A percentile compares a stretch with the other conserved stretches of the same genome.
Conservation (phyloP, 2,797 vertebrate species). For the Siniperca undulata region DNA sequence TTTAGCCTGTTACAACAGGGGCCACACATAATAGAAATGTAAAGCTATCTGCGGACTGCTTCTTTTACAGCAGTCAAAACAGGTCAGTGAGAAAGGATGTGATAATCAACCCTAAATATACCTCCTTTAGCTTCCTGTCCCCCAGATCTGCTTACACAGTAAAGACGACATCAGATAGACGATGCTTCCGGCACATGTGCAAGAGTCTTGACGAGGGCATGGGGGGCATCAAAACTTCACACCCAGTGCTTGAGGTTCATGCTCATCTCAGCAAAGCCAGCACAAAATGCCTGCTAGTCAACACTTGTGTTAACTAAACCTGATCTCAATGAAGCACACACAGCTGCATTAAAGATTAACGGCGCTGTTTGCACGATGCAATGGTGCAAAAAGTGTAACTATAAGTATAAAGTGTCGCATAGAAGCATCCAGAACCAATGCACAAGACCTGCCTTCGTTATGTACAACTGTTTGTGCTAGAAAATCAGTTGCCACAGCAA, state of each 20-base stretch:
- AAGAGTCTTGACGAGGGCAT: conserved; percentile 37
- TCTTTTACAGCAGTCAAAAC: conserved; percentile 58
- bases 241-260: conserved; percentile 7
- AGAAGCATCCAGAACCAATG: conserved; percentile 27
- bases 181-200: conserved; percentile 60
- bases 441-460: conserved; percentile 24
- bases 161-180: conserved; percentile 59
- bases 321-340: conserved; percentile 10
- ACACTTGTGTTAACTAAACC: conserved; percentile 36
- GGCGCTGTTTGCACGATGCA: conserved; percentile 18
- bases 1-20: conserved; percentile 20
- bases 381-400: conserved; percentile 3
- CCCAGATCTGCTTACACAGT: conserved; percentile 76
- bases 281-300: conserved; percentile 32
- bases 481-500: conserved; percentile 64
- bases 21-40: conserved; percentile 6
- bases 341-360: conserved; percentile 14
- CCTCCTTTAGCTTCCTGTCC: conserved; percentile 73
- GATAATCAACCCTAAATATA: conserved; percentile 83
- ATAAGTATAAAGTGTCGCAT: not conserved
- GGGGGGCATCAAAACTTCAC: conserved; percentile 46
- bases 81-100: conserved; percentile 57
- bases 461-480: conserved; percentile 50
- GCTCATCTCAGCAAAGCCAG: conserved; percentile 46
- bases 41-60: conserved; percentile 34